These are phyloP conservation scores for Crocuta crocuta DNA, from an alignment of 2,113 vertebrate genomes.

Conservation along the genomic window DNA sequence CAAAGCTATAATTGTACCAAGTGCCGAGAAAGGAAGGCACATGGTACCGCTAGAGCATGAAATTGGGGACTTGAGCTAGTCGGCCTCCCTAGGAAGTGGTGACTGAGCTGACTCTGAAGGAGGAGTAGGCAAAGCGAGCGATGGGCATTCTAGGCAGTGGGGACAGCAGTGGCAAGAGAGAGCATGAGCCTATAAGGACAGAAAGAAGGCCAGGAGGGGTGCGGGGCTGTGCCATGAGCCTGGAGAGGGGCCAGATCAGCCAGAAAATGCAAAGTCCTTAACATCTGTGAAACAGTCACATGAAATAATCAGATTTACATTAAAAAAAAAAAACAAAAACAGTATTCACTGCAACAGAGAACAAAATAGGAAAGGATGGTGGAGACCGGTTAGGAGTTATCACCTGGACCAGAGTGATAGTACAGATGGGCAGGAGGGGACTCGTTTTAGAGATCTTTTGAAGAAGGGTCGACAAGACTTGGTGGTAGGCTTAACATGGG, in stretches of 20 bases:
- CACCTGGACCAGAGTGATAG: background rate
- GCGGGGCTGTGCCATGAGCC: background rate
- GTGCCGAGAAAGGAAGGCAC: background rate
- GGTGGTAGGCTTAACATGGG: background rate
- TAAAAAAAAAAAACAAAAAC: background rate
- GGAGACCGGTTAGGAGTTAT: background rate
- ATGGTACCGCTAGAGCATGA: accelerated
- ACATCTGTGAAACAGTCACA: background rate
- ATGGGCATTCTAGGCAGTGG: background rate
- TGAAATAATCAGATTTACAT: background rate
- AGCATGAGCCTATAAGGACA: background rate
- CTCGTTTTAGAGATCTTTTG: background rate
- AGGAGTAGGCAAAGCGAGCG: background rate
- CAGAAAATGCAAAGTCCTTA: background rate
- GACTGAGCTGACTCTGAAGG: background rate
- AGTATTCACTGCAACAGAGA: background rate
- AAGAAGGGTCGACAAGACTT: background rate
- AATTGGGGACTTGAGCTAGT: background rate
- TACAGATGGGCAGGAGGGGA: background rate
- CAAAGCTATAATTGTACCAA: background rate
- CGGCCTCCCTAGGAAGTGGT: background rate
- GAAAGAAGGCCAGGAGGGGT: too few relatives aligned
- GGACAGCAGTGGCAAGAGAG: background rate
- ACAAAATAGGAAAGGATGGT: background rate
- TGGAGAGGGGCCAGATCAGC: too few relatives aligned